These are phyloP conservation scores for Drosophila borborema DNA, from an alignment of 2,888 invertebrate species.

Conservation along the genomic window DNA sequence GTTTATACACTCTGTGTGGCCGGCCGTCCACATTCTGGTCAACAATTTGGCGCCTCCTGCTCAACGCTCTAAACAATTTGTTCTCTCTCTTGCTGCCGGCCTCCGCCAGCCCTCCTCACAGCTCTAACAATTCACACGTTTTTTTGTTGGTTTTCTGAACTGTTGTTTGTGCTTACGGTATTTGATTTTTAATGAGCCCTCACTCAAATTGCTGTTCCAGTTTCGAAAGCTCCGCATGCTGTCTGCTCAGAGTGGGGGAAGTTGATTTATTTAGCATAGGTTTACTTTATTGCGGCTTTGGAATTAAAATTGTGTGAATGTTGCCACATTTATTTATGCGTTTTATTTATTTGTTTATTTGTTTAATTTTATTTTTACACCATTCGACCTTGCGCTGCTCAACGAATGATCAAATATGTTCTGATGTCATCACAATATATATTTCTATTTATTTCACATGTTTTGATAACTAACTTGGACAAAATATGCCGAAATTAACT, in stretches of 20 bases:
- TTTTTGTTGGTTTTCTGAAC: constrained; percentile 26
- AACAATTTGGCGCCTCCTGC: constrained; percentile 4
- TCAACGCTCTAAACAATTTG: background rate
- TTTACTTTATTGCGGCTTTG: constrained; percentile 29
- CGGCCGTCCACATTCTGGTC: constrained; percentile 14
- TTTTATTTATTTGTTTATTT: constrained; percentile 19
- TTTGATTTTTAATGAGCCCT: constrained; percentile 55
- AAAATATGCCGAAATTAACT: background rate
- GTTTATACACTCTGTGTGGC: constrained; percentile 32
- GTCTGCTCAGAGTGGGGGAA: background rate
- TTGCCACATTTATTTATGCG: constrained; percentile 38
- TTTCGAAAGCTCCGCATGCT: background rate
- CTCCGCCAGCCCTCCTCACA: background rate
- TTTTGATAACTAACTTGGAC: background rate
- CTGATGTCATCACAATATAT: constrained; percentile 45
- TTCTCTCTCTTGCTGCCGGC: background rate
- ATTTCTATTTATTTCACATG: background rate
- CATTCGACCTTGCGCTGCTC: constrained; percentile 32
- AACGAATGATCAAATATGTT: constrained; percentile 15
- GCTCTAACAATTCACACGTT: constrained; percentile 20
- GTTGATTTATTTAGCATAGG: constrained; percentile 41
- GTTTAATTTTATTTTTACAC: background rate
- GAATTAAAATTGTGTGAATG: constrained; percentile 49
- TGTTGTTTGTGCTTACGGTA: constrained; percentile 28
- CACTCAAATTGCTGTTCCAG: constrained; percentile 34